Evolutionary conservation across 2,797 vertebrate genomes (phyloP), one percentile per base, ranked within the genome.

Genomic region (Moxostoma hubbsi): DNA sequence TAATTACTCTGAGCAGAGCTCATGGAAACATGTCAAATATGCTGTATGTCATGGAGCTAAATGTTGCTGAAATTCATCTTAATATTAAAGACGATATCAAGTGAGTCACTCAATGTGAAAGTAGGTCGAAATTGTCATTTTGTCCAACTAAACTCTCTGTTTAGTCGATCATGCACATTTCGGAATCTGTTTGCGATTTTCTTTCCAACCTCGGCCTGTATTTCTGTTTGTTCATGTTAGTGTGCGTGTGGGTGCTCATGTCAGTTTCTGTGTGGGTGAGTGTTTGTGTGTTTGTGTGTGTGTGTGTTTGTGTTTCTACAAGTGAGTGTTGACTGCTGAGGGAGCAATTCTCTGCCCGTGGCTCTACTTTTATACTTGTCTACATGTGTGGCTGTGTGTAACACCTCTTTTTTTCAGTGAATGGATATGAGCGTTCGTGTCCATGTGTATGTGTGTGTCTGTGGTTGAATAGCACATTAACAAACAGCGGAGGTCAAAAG

Each of bases 381-480:
- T 67, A 61, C 85, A 81, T 86, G 79, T 83, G 83, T 77, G 83
- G 81, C 83, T 83, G 84, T 36, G 36, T 73, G 69, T 49, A 55
- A 63, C 67, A 61, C 63, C 63, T 72, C 81, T 81, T 62, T 69
- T 76, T 73, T 78, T 36, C 36, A 36, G 64, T 76, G 79, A 79
- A 83, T 83, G 82, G 76, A 82, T 81, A 80, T 81, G 7, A 84
- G 78, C 74, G 87, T 87, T 83, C 80, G 78, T 82, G 84, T 36
- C 36, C 36, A 36, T 36, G 36, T 36, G 36, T 36, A 36, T 36
- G 84, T 84, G 84, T 61, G 75, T 69, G 63, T 82, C 86, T 79
- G 85, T 86, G 90, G 87, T 90, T 90, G 90, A 92, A 92, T 86
- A 89, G 88, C 87, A 79, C 91, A 90, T 92, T 93, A 93, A 93